phyloP scores from a whole-genome alignment of 2,113 vertebrate species.

The Dasyornis broadbenti region DNA sequence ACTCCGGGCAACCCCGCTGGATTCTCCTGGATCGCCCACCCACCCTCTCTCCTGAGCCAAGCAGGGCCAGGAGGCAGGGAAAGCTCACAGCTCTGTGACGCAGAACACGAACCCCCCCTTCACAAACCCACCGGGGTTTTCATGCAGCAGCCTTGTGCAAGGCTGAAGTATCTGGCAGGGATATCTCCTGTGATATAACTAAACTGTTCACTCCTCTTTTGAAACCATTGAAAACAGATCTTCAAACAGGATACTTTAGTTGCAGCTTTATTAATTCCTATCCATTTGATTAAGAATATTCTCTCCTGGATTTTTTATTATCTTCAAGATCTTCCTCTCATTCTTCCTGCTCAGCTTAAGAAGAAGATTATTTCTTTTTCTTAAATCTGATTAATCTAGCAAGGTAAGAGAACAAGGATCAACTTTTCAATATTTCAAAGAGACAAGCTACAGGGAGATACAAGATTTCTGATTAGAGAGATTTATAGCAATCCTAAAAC shows the following conservation, averaged over 20 bases:
- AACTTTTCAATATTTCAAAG: slow-evolving; percentile 37
- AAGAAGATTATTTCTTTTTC: slow-evolving; percentile 20
- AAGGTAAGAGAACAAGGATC: slow-evolving; percentile 55
- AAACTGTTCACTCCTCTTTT: slow-evolving; percentile 34
- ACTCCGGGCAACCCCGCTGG: background rate
- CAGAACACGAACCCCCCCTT: background rate
- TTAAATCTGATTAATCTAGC: slow-evolving; percentile 37
- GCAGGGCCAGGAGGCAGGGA: background rate
- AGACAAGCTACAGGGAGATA: background rate
- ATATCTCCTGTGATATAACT: slow-evolving; percentile 39
- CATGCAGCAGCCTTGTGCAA: background rate
- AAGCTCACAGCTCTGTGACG: background rate
- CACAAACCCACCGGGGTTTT: background rate
- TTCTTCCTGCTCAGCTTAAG: slow-evolving; percentile 33
- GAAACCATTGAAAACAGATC: slow-evolving; percentile 43
- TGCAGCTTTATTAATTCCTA: slow-evolving; percentile 25
- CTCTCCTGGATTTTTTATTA: slow-evolving; percentile 46
- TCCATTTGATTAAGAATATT: slow-evolving; percentile 50
- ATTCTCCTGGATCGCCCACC: background rate
- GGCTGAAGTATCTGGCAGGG: slow-evolving; percentile 15
- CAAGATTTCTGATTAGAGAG: slow-evolving; percentile 45
- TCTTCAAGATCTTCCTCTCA: slow-evolving; percentile 52
- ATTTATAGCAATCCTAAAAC: slow-evolving; percentile 54
- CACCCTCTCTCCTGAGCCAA: background rate
- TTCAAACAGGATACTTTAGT: slow-evolving; percentile 22